These are phyloP conservation scores for Liparis tanakae DNA, from an alignment of 2,797 vertebrate species.

Conservation along the genomic window DNA sequence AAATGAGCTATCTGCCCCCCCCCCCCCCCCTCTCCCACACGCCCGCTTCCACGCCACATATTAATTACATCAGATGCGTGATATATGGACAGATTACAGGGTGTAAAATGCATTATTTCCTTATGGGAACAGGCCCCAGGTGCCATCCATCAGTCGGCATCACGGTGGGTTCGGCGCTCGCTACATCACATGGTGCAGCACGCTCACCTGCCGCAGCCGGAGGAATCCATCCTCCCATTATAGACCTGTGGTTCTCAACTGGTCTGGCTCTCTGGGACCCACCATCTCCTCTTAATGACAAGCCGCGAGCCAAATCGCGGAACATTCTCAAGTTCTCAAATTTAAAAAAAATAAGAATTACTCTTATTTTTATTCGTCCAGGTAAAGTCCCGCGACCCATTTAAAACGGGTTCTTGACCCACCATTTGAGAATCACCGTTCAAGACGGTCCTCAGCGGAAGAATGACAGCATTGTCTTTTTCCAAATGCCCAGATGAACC, in stretches of 20 bases:
- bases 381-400: too few species aligned
- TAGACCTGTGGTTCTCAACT: too few species aligned
- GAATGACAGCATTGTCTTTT: neutral
- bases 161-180: constrained; percentile 44
- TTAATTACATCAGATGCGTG: constrained; percentile 78
- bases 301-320: too few species aligned
- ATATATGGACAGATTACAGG: constrained; percentile 79
- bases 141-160: constrained; percentile 73
- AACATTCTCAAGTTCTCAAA: too few species aligned
- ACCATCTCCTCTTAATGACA: too few species aligned
- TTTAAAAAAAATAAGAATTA: too few species aligned
- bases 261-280: too few species aligned
- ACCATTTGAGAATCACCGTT: too few species aligned
- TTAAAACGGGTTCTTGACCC: too few species aligned
- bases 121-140: constrained; percentile 56
- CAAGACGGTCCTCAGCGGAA: neutral
- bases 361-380: too few species aligned
- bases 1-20: constrained; percentile 48
- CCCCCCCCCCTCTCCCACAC: neutral
- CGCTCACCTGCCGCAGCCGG: constrained; percentile 19
- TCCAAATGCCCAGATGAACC: neutral
- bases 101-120: constrained; percentile 77
- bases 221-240: neutral
- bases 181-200: constrained; percentile 57
- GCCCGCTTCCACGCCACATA: constrained; percentile 27